A percentile compares a stretch with the other conserved stretches of the same genome.
Conservation (phyloP, 2,113 vertebrate genomes). For the Ctenomys sociabilis region DNA sequence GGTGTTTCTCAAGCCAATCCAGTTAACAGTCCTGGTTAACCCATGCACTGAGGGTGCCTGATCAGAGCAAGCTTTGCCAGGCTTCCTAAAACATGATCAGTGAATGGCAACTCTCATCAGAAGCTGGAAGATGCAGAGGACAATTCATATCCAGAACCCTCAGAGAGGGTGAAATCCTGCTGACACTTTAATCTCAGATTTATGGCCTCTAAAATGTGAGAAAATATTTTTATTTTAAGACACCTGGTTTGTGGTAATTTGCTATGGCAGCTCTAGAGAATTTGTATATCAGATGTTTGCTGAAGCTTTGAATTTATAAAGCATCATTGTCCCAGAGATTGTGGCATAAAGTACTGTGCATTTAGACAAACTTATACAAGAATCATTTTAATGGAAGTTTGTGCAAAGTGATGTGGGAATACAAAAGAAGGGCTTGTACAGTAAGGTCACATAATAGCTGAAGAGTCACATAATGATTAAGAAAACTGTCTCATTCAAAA, state of each 20-base stretch:
- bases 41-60: background rate
- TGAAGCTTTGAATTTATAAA: conserved; percentile 29
- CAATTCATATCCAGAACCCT: background rate
- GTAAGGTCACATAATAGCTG: background rate
- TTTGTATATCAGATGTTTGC: background rate
- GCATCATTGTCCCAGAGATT: background rate
- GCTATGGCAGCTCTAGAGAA: background rate
- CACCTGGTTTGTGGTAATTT: conserved; percentile 21
- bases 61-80: background rate
- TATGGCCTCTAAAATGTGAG: background rate
- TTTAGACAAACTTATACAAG: conserved; percentile 35
- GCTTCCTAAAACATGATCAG: background rate
- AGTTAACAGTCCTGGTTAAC: no score
- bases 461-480: background rate
- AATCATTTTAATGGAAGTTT: conserved; percentile 1
- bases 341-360: conserved; percentile 30
- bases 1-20: background rate
- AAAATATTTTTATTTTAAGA: conserved; percentile 41
- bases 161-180: background rate
- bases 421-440: conserved; percentile 2
- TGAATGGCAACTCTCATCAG: background rate
- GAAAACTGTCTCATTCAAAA: background rate
- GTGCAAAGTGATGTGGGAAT: background rate
- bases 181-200: background rate
- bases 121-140: background rate